These are phyloP conservation scores for Ceratotherium simum DNA, from an alignment of 2,113 vertebrate genomes.

Conservation along the genomic window DNA sequence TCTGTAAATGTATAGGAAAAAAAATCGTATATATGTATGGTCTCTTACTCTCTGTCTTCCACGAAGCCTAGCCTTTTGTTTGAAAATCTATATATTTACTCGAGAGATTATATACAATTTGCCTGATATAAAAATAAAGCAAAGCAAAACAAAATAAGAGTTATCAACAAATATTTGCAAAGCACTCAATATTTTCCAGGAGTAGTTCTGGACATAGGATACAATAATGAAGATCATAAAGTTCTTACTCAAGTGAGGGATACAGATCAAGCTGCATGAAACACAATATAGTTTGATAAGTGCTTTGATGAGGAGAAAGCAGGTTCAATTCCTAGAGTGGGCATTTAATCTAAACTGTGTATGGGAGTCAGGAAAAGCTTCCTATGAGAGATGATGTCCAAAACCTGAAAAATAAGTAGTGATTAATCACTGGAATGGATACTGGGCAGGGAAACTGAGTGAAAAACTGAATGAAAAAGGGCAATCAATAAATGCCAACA, in stretches of 20 bases:
- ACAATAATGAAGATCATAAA: not conserved
- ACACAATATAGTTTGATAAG: not conserved
- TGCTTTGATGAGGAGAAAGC: not conserved
- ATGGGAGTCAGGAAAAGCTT: not conserved
- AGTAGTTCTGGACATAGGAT: not conserved
- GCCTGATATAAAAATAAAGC: constrained; percentile 20
- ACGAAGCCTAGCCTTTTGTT: not conserved
- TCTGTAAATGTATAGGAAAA: not conserved
- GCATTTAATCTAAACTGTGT: not conserved
- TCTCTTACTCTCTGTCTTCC: not conserved
- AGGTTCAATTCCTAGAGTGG: not conserved
- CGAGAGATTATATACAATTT: not conserved
- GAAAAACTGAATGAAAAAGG: not conserved
- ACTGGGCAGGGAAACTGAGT: not conserved
- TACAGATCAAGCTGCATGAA: not conserved
- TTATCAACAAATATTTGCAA: not conserved
- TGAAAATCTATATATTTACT: constrained; percentile 5
- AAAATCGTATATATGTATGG: not conserved
- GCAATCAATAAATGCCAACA: not conserved
- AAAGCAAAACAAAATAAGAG: not conserved
- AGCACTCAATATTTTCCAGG: not conserved
- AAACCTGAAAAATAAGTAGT: not conserved
- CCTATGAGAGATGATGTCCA: not conserved
- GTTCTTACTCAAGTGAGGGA: not conserved
- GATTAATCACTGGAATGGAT: not conserved